Percentiles rank a stretch among this genome's conserved stretches.
phyloP scores from a whole-genome alignment of 1,140 invertebrate genomes.

The Sogatella furcifera region DNA sequence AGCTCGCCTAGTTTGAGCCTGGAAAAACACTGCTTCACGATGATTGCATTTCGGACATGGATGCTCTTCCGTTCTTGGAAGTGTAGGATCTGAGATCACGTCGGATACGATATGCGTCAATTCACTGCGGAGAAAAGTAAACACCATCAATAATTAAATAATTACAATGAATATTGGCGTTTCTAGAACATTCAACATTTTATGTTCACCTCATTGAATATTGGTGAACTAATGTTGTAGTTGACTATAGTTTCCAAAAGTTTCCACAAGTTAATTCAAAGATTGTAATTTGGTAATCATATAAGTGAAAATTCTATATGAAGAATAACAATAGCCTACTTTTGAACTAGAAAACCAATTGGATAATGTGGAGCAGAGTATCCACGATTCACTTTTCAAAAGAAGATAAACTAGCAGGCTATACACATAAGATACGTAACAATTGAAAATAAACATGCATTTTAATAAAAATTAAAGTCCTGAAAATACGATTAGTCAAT shows the following conservation, averaged over 20 bases:
- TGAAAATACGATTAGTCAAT: no score
- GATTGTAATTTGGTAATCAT: neutral
- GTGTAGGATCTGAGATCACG: constrained; percentile 94
- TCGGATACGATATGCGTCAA: constrained; percentile 96
- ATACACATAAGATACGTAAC: no score
- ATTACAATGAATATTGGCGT: no score
- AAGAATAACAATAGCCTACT: no score
- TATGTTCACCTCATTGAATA: neutral
- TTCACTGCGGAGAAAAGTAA: constrained; percentile 52
- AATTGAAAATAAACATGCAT: no score
- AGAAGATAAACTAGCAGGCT: no score
- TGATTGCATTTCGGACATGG: constrained; percentile 93
- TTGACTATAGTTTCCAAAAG: no score
- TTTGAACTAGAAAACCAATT: no score
- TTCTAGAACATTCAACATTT: neutral
- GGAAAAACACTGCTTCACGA: constrained; percentile 87
- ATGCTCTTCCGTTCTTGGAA: constrained; percentile 96
- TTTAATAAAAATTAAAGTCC: no score
- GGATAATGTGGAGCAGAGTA: no score
- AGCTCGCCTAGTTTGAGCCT: constrained; percentile 87
- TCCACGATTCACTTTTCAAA: no score
- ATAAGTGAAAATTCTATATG: neutral
- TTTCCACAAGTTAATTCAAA: no score
- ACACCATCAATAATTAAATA: constrained; percentile 1
- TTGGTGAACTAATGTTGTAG: neutral